phyloP scores from a whole-genome alignment of 2,888 invertebrate species.

The Adelognathus sp. region DNA sequence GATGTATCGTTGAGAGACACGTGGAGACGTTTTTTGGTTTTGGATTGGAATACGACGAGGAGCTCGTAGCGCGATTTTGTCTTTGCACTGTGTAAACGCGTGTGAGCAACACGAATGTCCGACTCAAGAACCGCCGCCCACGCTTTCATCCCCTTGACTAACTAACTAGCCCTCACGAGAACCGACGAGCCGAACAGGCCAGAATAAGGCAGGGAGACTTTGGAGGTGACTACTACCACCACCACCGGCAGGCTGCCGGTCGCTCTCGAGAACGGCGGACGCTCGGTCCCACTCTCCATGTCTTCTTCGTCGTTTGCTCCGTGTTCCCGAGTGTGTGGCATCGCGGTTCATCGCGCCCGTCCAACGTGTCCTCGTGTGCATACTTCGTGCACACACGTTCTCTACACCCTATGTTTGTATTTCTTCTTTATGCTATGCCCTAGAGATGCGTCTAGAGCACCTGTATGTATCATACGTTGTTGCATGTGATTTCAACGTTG shows the following conservation, averaged over 20 bases:
- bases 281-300: conserved; percentile 49
- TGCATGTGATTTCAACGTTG: too few relatives aligned
- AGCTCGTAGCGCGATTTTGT: neutral
- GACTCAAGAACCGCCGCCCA: conserved; percentile 43
- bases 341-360: conserved; percentile 47
- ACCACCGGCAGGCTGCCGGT: conserved; percentile 29
- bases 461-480: neutral
- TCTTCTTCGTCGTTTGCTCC: conserved; percentile 34
- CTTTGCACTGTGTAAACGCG: neutral
- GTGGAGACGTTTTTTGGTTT: neutral
- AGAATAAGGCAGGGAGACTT: conserved; percentile 33
- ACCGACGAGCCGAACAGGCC: conserved; percentile 15
- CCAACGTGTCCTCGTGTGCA: conserved; percentile 18
- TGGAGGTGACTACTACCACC: conserved; percentile 8
- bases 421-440: conserved; percentile 28
- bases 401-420: conserved; percentile 26
- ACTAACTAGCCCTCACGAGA: conserved; percentile 53
- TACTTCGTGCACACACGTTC: neutral
- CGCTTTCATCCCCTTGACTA: conserved; percentile 61
- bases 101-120: conserved; percentile 6
- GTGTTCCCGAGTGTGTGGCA: conserved; percentile 30
- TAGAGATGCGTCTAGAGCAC: too few relatives aligned
- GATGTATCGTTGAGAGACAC: neutral
- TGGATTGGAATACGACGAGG: neutral
- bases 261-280: conserved; percentile 15